A percentile compares a stretch with the other conserved stretches of the same genome.
Evolutionary conservation across 2,797 vertebrate species (phyloP).

Genomic region (Sebastes iracundus): DNA sequence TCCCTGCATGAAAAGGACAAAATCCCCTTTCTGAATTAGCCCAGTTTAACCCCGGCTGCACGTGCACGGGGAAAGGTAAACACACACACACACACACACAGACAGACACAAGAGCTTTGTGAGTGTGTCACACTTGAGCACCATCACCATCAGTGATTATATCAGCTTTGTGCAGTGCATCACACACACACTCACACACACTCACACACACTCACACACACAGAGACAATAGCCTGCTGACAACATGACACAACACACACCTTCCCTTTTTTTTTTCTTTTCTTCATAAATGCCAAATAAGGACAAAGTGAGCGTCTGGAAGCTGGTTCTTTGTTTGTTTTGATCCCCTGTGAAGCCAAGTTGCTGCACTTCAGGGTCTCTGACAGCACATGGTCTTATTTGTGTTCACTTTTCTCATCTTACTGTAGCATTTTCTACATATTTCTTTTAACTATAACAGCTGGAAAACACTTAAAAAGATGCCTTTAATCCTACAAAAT

Average conservation of each 20-base stretch:
- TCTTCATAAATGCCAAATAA: constrained; percentile 10
- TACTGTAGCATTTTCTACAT: not conserved
- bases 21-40: constrained; percentile 67
- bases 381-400: constrained; percentile 2
- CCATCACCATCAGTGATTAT: constrained; percentile 13
- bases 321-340: constrained; percentile 3
- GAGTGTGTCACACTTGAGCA: constrained; percentile 30
- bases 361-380: not conserved
- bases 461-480: not conserved
- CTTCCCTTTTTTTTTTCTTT: not conserved
- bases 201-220: not conserved
- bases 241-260: not conserved
- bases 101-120: constrained; percentile 11
- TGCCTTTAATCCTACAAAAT: not conserved
- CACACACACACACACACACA: constrained; percentile 29
- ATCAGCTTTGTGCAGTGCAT: constrained; percentile 10
- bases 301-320: not conserved
- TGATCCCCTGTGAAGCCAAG: not conserved
- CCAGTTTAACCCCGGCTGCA: constrained; percentile 56
- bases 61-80: constrained; percentile 39
- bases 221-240: not conserved
- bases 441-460: not conserved
- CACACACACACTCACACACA: not conserved
- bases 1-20: constrained; percentile 61
- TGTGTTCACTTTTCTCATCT: not conserved